Evolutionary conservation across 2,797 vertebrate species (phyloP), one percentile per base, ranked within the genome.

Genomic region (Numenius phaeopus): DNA sequence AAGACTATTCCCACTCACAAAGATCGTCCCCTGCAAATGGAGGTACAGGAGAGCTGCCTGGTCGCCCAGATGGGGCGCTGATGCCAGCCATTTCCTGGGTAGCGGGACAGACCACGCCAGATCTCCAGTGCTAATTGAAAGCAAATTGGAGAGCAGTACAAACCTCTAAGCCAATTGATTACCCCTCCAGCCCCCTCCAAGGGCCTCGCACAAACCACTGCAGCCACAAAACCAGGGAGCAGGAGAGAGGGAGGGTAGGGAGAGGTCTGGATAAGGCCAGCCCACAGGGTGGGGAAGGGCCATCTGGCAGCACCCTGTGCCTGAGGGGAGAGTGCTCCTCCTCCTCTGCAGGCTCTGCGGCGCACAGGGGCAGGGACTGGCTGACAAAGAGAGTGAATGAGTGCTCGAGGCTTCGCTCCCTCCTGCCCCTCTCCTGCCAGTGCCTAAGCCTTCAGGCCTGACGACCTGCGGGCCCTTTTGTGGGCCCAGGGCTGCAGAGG

Each of bases 341-440:
- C 52, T 82, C 23, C 24, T 67, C 23, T 12, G 5, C 34, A 14
- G 42, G 55, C 65, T 70, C 78, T 83, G 61, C 47, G 47, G 37
- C 4, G 8, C 44, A 4, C 20, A 0, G 0, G 10, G 46, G 21
- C 59, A 87, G 32, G 58, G n/a, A 23, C 23, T 18, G 49, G 21
- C 5, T 32, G 37, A 79, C 3, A 9, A 55, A 75, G 23, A 40
- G 47, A 52, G 42, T 6, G 73, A 47, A 47, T 29, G 44, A 27
- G 65, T 0, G 3, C 3, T 2, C 0, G 3, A 32, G 37, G n/a
- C 7, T 2, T 7, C 9, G 30, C 26, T 67, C 37, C 0, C 0
- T 65, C 39, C 69, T 67, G 65, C 52, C 85, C 49, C 26, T 64
- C 61, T 78, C 62, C 34, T 61, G 55, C 32, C 59, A 18, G 13